Conservation (phyloP, 2,797 vertebrate species). For the Hybognathus amarus region DNA sequence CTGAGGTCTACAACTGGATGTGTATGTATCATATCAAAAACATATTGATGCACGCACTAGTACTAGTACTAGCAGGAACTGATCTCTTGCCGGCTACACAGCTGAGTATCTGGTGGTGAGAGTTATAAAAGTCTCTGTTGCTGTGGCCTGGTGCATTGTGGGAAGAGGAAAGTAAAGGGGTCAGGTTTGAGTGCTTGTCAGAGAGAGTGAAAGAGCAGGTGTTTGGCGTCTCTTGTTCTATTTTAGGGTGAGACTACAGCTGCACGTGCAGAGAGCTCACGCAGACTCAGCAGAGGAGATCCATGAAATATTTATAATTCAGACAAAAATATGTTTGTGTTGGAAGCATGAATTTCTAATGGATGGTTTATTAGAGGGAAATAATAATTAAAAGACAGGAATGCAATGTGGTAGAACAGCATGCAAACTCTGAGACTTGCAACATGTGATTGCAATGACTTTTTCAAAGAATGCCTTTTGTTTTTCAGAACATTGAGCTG, state of each 20-base stretch:
- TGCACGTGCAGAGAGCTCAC: constrained; percentile 12
- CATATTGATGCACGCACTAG: constrained; percentile 8
- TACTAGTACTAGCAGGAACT: constrained; percentile 17
- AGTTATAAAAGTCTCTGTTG: constrained; percentile 66
- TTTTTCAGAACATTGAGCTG: constrained; percentile 90
- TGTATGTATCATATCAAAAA: constrained; percentile 12
- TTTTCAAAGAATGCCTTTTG: neutral
- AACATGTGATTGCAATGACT: neutral
- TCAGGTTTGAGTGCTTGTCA: neutral
- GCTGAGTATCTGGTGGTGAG: constrained; percentile 56
- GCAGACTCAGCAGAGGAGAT: constrained; percentile 23
- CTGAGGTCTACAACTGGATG: neutral
- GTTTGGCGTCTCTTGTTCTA: constrained; percentile 60
- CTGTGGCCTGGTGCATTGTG: constrained; percentile 59
- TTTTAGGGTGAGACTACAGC: constrained; percentile 61
- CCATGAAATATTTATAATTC: constrained; percentile 15
- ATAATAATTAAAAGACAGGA: neutral
- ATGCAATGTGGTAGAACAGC: neutral
- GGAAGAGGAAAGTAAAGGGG: constrained; percentile 2
- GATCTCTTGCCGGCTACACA: constrained; percentile 41
- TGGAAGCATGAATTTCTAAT: neutral
- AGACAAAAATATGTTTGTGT: neutral
- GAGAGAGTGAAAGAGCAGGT: constrained; percentile 64
- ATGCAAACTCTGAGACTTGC: neutral
- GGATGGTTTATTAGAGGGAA: neutral